Percentiles rank a stretch among this genome's conserved stretches.
These are phyloP conservation scores for Morpho deidamia DNA, from an alignment of 2,888 invertebrate species.

Conservation along the genomic window DNA sequence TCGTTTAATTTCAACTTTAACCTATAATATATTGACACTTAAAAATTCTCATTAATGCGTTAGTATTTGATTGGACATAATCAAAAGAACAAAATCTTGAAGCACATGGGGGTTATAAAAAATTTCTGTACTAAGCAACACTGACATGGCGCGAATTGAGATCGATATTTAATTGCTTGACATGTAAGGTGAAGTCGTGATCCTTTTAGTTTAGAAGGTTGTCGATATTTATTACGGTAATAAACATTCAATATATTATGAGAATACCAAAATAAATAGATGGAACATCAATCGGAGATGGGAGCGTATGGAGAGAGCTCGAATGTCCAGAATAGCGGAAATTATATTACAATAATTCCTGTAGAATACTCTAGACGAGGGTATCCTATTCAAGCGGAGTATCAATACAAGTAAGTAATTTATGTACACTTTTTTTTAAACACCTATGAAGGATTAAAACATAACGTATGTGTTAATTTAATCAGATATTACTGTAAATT, in stretches of 20 bases:
- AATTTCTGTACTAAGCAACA: constrained; percentile 32
- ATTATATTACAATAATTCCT: constrained; percentile 79
- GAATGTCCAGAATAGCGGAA: constrained; percentile 70
- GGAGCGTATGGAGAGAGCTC: constrained; percentile 69
- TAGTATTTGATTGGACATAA: too few species aligned
- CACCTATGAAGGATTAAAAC: too few species aligned
- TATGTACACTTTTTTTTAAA: neutral
- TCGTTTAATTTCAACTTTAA: too few species aligned
- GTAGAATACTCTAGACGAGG: constrained; percentile 78
- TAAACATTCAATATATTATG: neutral
- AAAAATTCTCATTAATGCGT: too few species aligned
- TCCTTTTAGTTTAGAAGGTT: too few species aligned
- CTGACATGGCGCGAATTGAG: constrained; percentile 45
- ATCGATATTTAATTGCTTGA: constrained; percentile 47
- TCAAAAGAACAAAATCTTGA: neutral
- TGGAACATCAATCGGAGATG: constrained; percentile 71
- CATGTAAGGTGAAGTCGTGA: too few species aligned
- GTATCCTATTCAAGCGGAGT: constrained; percentile 77
- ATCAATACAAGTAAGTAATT: constrained; percentile 74
- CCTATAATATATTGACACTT: too few species aligned
- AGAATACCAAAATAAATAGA: constrained; percentile 30
- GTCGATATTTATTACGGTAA: neutral
- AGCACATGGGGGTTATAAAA: neutral
- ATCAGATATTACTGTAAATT: too few species aligned
- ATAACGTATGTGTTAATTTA: too few species aligned